Base-by-base conservation (phyloP, 1,140 invertebrate genomes). In the Pantala flavescens region DNA sequence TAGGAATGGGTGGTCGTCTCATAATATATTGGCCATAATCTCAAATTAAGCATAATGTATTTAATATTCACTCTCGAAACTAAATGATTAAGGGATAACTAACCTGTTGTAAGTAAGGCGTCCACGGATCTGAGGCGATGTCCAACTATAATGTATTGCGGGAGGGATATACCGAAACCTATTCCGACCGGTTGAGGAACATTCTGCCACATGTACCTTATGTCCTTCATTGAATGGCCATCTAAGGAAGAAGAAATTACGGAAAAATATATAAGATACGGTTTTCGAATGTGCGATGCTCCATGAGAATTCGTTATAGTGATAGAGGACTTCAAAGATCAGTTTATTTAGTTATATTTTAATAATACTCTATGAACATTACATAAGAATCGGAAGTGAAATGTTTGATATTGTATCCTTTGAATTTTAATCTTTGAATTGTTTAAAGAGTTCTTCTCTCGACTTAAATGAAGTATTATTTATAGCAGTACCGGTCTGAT, bases 141-240 rank as follows among this genome's bases (percentile, higher is more conserved):
- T 78, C 93, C 93, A 81, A 93, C 88, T 81, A 94, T 92, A 87
- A 96, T 94, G 89, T 97, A 97, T 86, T 97, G 95, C 80, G 95
- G 95, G 81, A 97, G 88, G 79, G 93, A 94, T 81, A 97, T 93
- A 84, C 96, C 93, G 84, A 90, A 91, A 82, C 93, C 93, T 77
- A 97, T 92, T 80, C 93, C 93, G 80, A 97, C 94, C 80, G 94
- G 95, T 85, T 92, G 91, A 81, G 92, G 91, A 77, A 93, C 93
- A 83, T 94, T 93, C 85, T 94, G 93, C 94, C 94, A 96, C 85
- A 93, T 94, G 89, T 96, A 96, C 80, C 92, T 90, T 86, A 97
- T 97, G 88, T 97, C 95, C 85, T 92, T 88, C 94, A 96, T 97
- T 82, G 94, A 96, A 89, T 96, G 96, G 86, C 95, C 95, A 89